Conservation (phyloP, 1,140 invertebrate species). For the Danaus plexippus region DNA sequence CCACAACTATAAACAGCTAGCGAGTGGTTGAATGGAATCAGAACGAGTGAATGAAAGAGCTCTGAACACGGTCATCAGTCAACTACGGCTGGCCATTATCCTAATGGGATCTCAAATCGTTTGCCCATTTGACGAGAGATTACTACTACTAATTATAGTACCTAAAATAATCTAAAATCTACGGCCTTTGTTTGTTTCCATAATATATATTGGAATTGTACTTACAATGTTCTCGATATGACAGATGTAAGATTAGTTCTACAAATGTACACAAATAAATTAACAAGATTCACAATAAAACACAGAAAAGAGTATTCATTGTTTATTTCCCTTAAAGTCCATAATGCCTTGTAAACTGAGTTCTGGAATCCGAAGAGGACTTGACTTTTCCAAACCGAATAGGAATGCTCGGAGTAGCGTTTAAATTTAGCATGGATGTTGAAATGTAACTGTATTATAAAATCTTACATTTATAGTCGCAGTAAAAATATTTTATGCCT, state of each 20-base stretch:
- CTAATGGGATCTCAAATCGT: constrained; percentile 34
- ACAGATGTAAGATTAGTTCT: constrained; percentile 41
- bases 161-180: constrained; percentile 12
- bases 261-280: constrained; percentile 27
- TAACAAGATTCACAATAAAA: no score
- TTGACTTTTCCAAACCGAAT: constrained; percentile 59
- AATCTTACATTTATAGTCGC: constrained; percentile 7
- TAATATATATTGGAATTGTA: no score
- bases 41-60: constrained; percentile 30
- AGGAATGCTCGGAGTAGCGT: constrained; percentile 48
- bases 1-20: constrained; percentile 20
- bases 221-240: background rate
- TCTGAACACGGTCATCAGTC: constrained; percentile 32
- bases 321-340: constrained; percentile 22
- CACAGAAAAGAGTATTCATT: constrained; percentile 24
- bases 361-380: constrained; percentile 54
- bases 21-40: constrained; percentile 26
- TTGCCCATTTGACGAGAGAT: constrained; percentile 23
- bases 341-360: constrained; percentile 31
- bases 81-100: constrained; percentile 33
- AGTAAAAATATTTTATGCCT: no score
- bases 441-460: constrained; percentile 26
- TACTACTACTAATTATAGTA: constrained; percentile 24
- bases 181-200: constrained; percentile 10
- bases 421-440: constrained; percentile 50